Conservation (phyloP, 2,888 invertebrate genomes). For the Lycophotia porphyrea region DNA sequence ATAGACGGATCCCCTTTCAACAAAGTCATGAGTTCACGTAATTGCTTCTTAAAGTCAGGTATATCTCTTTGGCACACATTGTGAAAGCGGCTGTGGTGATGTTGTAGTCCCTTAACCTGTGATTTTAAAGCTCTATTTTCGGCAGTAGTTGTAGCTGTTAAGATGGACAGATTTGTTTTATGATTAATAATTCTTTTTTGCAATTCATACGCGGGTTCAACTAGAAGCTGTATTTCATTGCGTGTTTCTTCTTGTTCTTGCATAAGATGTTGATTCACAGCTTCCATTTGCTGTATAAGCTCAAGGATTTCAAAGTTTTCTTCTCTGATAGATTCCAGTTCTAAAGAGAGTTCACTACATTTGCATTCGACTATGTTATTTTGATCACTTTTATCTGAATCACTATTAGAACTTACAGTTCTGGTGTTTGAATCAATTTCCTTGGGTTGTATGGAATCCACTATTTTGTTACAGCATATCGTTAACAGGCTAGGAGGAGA, state of each 20-base stretch:
- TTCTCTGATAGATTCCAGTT: constrained; percentile 65
- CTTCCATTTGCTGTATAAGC: constrained; percentile 71
- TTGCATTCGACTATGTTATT: constrained; percentile 64
- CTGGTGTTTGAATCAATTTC: constrained; percentile 69
- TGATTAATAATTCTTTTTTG: constrained; percentile 84
- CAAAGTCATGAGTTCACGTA: constrained; percentile 78
- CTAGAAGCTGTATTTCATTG: constrained; percentile 78
- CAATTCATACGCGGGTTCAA: constrained; percentile 79
- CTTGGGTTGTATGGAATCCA: constrained; percentile 73
- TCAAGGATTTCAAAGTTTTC: constrained; percentile 74
- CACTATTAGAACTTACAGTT: constrained; percentile 63
- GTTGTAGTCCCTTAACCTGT: constrained; percentile 83
- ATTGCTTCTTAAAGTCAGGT: constrained; percentile 81
- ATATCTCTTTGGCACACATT: constrained; percentile 85
- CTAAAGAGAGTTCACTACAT: constrained; percentile 68
- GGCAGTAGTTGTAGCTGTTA: constrained; percentile 85
- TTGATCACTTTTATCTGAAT: constrained; percentile 50
- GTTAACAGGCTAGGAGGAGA: constrained; percentile 82
- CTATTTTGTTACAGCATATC: constrained; percentile 80
- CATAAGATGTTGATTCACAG: constrained; percentile 73
- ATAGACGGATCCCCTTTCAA: constrained; percentile 73
- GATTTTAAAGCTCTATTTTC: constrained; percentile 85
- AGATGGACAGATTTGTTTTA: constrained; percentile 83
- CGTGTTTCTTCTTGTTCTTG: constrained; percentile 77
- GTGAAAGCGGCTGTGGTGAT: constrained; percentile 82